A percentile compares a stretch with the other conserved stretches of the same genome.
phyloP scores from a whole-genome alignment of 2,797 vertebrate species.

The Pachyuromys duprasi region DNA sequence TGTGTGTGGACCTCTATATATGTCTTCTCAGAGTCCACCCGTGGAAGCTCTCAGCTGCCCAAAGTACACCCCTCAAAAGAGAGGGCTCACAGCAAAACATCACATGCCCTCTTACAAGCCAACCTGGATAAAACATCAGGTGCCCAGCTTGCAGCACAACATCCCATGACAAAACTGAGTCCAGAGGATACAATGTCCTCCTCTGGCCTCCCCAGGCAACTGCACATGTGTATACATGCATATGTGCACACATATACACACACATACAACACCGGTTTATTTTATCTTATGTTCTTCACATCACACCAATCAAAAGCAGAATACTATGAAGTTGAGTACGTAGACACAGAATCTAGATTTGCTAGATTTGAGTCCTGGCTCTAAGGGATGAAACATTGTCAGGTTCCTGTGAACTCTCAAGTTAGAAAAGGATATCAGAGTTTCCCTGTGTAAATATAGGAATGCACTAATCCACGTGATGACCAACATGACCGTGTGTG shows the following conservation, averaged over 20 bases:
- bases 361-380: neutral
- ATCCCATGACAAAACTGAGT: too few species aligned
- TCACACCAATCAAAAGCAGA: neutral
- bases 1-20: too few species aligned
- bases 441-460: neutral
- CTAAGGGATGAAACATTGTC: neutral
- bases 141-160: too few species aligned
- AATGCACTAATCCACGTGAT: too few species aligned
- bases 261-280: neutral
- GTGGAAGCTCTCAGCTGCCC: neutral
- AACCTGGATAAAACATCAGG: too few species aligned
- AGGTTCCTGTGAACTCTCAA: neutral
- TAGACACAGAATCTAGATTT: neutral
- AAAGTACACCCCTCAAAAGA: too few species aligned
- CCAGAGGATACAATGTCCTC: neutral
- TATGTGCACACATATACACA: neutral
- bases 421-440: neutral
- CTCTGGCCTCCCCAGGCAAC: neutral
- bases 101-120: too few species aligned
- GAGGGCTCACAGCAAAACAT: too few species aligned
- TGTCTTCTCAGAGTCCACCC: too few species aligned
- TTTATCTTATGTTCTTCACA: neutral
- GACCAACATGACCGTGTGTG: neutral
- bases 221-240: neutral
- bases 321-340: neutral